Evolutionary conservation across 2,113 vertebrate genomes (phyloP).

Genomic region (Mormyrus lacerda): DNA sequence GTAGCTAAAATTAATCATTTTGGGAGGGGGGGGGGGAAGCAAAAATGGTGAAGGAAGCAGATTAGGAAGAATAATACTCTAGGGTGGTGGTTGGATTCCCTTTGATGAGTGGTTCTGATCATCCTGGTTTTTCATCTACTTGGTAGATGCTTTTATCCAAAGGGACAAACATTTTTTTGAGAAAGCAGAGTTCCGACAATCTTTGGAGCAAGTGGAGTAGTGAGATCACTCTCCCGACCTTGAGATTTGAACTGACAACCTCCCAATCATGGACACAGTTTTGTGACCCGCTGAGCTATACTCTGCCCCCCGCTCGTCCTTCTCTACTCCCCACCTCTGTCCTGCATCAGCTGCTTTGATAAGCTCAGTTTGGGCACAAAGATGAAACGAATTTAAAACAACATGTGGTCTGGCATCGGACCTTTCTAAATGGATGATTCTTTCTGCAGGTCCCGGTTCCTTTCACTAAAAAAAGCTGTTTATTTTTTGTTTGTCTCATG

Average conservation of each 20-base stretch:
- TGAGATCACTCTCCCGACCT: not conserved
- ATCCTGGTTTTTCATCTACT: conserved; percentile 2
- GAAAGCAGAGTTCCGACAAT: not conserved
- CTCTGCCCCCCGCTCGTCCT: not conserved
- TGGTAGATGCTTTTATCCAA: not conserved
- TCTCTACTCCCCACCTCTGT: not conserved
- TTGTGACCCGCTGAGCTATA: not conserved
- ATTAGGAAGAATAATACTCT: conserved; percentile 7
- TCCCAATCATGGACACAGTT: not conserved
- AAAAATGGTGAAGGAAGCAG: not conserved
- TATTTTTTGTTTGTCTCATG: conserved; percentile 3
- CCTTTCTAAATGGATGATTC: conserved; percentile 14
- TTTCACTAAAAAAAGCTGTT: not conserved
- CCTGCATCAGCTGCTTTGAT: conserved; percentile 34
- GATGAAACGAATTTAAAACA: conserved; percentile 22
- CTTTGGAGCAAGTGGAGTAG: not conserved
- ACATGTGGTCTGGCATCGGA: not conserved
- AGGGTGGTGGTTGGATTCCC: not conserved
- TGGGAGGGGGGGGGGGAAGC: not conserved
- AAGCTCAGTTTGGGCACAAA: not conserved
- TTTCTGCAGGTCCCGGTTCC: not conserved
- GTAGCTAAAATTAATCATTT: not conserved
- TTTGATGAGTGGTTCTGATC: not conserved
- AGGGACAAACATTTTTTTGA: not conserved
- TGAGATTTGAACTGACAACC: not conserved